These are phyloP conservation scores for Falco naumanni DNA, from an alignment of 2,797 vertebrate genomes.

Conservation along the genomic window DNA sequence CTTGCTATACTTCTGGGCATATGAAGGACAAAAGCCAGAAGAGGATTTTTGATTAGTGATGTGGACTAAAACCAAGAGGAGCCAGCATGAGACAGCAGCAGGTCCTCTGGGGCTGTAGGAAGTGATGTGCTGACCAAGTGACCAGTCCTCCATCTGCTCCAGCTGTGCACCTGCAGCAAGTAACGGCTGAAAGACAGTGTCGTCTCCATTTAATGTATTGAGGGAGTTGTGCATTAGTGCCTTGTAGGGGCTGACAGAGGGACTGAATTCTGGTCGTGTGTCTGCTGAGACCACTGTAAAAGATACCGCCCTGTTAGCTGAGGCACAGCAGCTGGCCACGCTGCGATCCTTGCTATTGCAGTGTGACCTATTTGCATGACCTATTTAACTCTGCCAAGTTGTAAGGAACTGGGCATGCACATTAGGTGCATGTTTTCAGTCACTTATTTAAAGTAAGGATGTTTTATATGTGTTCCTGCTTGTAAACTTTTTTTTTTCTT, in stretches of 20 bases:
- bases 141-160: neutral
- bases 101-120: neutral
- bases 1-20: neutral
- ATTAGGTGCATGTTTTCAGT: neutral
- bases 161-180: neutral
- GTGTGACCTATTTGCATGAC: conserved; percentile 27
- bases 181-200: neutral
- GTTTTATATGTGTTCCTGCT: neutral
- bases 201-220: neutral
- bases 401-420: neutral
- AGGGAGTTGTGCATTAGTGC: neutral
- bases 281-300: neutral
- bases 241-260: neutral
- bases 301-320: neutral
- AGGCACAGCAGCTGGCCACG: neutral
- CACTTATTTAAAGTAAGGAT: neutral
- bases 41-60: neutral
- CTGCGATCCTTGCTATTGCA: neutral
- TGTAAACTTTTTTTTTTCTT: neutral
- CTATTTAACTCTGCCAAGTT: conserved; percentile 5
- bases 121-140: neutral
- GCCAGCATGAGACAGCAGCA: neutral
- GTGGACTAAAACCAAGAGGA: neutral
- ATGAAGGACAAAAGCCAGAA: neutral
- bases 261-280: neutral